Percentiles rank a stretch among this genome's conserved stretches.
Conservation (phyloP, 1,140 invertebrate genomes). For the Drosophila insularis region DNA sequence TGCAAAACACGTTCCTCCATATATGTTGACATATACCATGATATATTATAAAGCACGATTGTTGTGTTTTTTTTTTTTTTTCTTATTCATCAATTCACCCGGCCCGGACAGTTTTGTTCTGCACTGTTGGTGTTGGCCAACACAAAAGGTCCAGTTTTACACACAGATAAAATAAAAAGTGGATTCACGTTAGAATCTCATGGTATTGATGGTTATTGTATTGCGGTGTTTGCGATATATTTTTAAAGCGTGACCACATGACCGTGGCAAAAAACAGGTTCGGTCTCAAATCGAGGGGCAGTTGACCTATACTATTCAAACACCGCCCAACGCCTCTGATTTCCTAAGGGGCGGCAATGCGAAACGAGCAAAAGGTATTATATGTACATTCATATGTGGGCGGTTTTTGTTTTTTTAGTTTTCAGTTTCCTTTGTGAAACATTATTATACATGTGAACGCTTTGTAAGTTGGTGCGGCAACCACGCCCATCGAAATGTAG, state of each 20-base stretch:
- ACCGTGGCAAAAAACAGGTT: conserved; percentile 43
- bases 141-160: conserved; percentile 21
- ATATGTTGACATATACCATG: background rate
- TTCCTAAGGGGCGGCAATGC: conserved; percentile 14
- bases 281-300: conserved; percentile 24
- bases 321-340: background rate
- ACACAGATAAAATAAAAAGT: conserved; percentile 25
- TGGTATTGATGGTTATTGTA: conserved; percentile 30
- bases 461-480: background rate
- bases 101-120: conserved; percentile 38
- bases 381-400: background rate
- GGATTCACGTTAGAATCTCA: conserved; percentile 43
- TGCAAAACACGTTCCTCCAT: conserved; percentile 53
- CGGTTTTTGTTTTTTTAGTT: background rate
- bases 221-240: conserved; percentile 42
- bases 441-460: conserved; percentile 14
- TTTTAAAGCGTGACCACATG: conserved; percentile 77
- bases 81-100: conserved; percentile 48
- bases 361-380: conserved; percentile 14
- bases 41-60: conserved; percentile 6
- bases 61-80: conserved; percentile 19
- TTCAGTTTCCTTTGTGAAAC: background rate
- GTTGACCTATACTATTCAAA: conserved; percentile 26
- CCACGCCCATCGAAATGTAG: conserved; percentile 1
- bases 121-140: conserved; percentile 32